phyloP scores from a whole-genome alignment of 2,888 invertebrate species.

The Drosophila diplacantha region DNA sequence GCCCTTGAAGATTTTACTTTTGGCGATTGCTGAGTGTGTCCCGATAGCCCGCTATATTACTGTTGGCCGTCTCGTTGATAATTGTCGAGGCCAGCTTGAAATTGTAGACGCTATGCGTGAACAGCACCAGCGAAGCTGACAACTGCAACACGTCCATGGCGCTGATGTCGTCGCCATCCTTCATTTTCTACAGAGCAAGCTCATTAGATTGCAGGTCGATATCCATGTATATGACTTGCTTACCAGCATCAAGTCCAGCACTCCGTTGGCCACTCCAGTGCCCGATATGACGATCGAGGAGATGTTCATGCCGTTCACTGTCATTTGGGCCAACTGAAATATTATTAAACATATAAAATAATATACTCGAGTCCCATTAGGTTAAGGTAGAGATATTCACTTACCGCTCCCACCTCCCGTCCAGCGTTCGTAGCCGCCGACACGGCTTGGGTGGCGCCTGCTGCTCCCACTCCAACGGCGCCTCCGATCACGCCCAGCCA shows the following conservation, averaged over 20 bases:
- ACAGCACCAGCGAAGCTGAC: slow-evolving; percentile 71
- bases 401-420: slow-evolving; percentile 65
- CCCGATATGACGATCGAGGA: slow-evolving; percentile 73
- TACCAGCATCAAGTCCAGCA: slow-evolving; percentile 72
- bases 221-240: slow-evolving; percentile 11
- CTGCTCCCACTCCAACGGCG: slow-evolving; percentile 61
- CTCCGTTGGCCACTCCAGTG: slow-evolving; percentile 67
- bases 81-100: slow-evolving; percentile 74
- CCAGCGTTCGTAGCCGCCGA: slow-evolving; percentile 64
- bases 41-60: slow-evolving; percentile 59
- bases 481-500: slow-evolving; percentile 71
- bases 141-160: slow-evolving; percentile 67
- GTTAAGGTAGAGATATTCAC: slow-evolving; percentile 3
- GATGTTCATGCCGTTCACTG: slow-evolving; percentile 74
- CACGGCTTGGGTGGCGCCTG: slow-evolving; percentile 65
- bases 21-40: slow-evolving; percentile 69
- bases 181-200: slow-evolving; percentile 55
- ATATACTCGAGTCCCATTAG: neutral
- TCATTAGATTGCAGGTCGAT: neutral
- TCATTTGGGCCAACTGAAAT: slow-evolving; percentile 54
- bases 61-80: slow-evolving; percentile 58
- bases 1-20: slow-evolving; percentile 52
- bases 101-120: slow-evolving; percentile 75
- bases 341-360: neutral
- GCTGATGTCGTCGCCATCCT: slow-evolving; percentile 68